phyloP scores from a whole-genome alignment of 2,888 invertebrate species.

The Xylota sylvarum region DNA sequence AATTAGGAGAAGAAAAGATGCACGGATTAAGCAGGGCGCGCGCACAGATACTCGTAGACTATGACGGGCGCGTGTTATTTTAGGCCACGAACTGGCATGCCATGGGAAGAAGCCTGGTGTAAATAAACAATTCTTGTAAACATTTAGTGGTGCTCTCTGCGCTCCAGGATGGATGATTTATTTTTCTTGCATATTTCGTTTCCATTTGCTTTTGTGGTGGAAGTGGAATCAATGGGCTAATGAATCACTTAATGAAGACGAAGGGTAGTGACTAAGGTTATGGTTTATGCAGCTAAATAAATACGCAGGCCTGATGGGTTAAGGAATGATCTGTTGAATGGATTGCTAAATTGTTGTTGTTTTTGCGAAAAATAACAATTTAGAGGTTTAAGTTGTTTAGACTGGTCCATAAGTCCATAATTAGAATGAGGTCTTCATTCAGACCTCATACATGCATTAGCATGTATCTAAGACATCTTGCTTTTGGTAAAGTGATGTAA shows the following conservation, averaged over 20 bases:
- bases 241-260: slow-evolving; percentile 66
- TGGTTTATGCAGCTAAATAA: slow-evolving; percentile 69
- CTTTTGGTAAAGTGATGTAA: no score
- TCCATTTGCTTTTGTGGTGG: slow-evolving; percentile 27
- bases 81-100: slow-evolving; percentile 54
- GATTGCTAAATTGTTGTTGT: slow-evolving; percentile 60
- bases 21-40: slow-evolving; percentile 57
- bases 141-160: slow-evolving; percentile 24
- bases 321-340: slow-evolving; percentile 6
- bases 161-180: slow-evolving; percentile 61
- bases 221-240: slow-evolving; percentile 66
- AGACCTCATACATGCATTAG: background rate
- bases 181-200: slow-evolving; percentile 72
- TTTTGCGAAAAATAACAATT: slow-evolving; percentile 65
- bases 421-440: background rate
- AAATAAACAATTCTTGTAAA: slow-evolving; percentile 74
- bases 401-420: no score
- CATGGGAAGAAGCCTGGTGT: slow-evolving; percentile 56
- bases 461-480: no score
- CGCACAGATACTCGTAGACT: background rate
- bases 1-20: slow-evolving; percentile 74
- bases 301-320: slow-evolving; percentile 24
- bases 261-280: slow-evolving; percentile 66
- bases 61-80: slow-evolving; percentile 70
- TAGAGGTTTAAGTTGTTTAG: slow-evolving; percentile 3